Conservation (phyloP, 2,888 invertebrate genomes). For the Belgica antarctica region DNA sequence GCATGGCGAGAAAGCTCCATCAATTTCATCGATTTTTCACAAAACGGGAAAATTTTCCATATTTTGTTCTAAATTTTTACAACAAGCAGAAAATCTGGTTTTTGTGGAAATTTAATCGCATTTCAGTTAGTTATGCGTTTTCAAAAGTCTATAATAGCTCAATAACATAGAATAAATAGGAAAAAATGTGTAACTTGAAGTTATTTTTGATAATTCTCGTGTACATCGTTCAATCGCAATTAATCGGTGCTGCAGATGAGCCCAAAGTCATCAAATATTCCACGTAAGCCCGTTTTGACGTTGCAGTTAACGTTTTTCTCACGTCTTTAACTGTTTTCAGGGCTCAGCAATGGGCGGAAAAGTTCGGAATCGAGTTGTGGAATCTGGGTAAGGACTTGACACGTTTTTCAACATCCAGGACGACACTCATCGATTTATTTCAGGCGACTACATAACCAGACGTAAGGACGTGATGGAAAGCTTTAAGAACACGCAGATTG, state of each 20-base stretch:
- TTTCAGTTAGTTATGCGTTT: conserved; percentile 22
- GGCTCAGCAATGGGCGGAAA: conserved; percentile 78
- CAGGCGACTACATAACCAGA: conserved; percentile 74
- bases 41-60: conserved; percentile 25
- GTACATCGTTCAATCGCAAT: conserved; percentile 29
- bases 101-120: not conserved
- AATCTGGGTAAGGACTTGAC: conserved; percentile 57
- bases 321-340: conserved; percentile 56
- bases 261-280: conserved; percentile 32
- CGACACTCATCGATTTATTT: conserved; percentile 1
- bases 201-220: conserved; percentile 1
- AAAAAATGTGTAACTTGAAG: conserved; percentile 31
- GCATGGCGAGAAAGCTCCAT: conserved; percentile 28
- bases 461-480: conserved; percentile 78
- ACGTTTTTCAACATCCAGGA: not conserved
- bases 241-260: conserved; percentile 37
- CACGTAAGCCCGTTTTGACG: conserved; percentile 5
- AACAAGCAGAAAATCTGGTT: not conserved
- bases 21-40: conserved; percentile 38
- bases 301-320: not conserved
- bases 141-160: not conserved
- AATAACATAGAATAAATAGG: conserved; percentile 27
- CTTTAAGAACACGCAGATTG: conserved; percentile 74
- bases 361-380: conserved; percentile 75
- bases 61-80: conserved; percentile 16